Conservation (phyloP, 2,797 vertebrate genomes). For the Scyliorhinus canicula region DNA sequence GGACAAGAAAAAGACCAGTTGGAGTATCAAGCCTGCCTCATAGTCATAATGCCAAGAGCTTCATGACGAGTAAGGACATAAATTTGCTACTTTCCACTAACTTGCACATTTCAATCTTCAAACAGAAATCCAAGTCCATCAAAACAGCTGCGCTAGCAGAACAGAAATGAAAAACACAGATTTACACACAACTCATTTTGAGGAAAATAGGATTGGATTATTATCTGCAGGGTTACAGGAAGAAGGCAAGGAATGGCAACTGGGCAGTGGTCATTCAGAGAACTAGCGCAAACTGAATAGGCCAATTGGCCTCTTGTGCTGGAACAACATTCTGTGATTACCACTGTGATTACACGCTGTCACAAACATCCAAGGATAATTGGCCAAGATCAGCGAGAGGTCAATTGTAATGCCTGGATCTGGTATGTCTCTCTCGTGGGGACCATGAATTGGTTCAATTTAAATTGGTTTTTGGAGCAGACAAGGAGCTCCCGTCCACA, state of each 20-base stretch:
- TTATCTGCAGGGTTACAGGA: too few relatives aligned
- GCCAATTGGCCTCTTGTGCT: too few relatives aligned
- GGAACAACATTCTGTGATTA: neutral
- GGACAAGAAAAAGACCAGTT: neutral
- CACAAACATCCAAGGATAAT: neutral
- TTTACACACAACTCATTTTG: neutral
- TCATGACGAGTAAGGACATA: neutral
- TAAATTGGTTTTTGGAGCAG: too few relatives aligned
- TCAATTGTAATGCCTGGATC: too few relatives aligned
- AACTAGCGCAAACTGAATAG: too few relatives aligned
- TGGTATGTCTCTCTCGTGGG: too few relatives aligned
- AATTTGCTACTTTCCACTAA: neutral
- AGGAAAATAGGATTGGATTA: neutral
- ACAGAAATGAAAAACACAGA: neutral
- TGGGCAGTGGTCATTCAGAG: too few relatives aligned
- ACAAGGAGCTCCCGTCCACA: too few relatives aligned
- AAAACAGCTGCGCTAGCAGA: neutral
- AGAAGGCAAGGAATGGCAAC: too few relatives aligned
- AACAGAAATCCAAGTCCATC: neutral
- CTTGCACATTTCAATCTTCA: neutral
- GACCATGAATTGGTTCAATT: too few relatives aligned
- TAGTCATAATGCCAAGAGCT: neutral
- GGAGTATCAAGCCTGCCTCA: neutral
- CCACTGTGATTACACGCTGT: too few relatives aligned
- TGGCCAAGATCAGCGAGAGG: too few relatives aligned